A percentile compares a stretch with the other conserved stretches of the same genome.
Evolutionary conservation across 2,888 invertebrate genomes (phyloP).

Genomic region (Cryptophagus acutangulus): DNA sequence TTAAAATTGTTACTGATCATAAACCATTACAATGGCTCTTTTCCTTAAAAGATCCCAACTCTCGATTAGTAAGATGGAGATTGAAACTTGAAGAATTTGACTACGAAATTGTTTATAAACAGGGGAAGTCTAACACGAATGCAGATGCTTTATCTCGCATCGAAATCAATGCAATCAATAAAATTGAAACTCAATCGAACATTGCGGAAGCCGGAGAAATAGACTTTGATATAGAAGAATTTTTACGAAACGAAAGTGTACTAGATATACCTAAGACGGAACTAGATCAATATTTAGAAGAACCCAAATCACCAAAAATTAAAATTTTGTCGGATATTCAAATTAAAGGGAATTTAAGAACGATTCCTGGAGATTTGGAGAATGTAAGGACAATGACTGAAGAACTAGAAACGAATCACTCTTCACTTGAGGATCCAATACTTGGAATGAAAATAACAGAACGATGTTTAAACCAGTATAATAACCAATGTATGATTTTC

Average conservation of each 20-base stretch:
- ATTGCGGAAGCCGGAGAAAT: neutral
- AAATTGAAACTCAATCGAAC: neutral
- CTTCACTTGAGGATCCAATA: too few species aligned
- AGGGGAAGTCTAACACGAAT: constrained; percentile 23
- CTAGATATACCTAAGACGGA: constrained; percentile 1
- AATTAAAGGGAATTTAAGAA: too few species aligned
- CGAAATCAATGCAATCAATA: constrained; percentile 11
- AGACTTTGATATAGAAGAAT: neutral
- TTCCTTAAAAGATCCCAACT: constrained; percentile 27
- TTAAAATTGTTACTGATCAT: constrained; percentile 37
- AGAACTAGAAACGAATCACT: too few species aligned
- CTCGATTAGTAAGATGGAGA: constrained; percentile 32
- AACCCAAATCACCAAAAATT: constrained; percentile 7
- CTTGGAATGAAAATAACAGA: too few species aligned
- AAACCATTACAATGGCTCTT: constrained; percentile 30
- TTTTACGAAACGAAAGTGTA: neutral
- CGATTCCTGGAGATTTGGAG: too few species aligned
- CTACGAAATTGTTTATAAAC: constrained; percentile 30
- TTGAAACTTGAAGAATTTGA: constrained; percentile 33
- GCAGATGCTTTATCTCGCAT: constrained; percentile 20
- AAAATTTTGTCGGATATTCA: neutral
- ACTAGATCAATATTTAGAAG: constrained; percentile 4
- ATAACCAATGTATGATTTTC: too few species aligned
- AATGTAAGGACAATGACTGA: too few species aligned
- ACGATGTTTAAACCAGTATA: too few species aligned